Evolutionary conservation across 2,797 vertebrate species (phyloP), one percentile per base, ranked within the genome.

Genomic region (Schizopygopsis malacanthus): DNA sequence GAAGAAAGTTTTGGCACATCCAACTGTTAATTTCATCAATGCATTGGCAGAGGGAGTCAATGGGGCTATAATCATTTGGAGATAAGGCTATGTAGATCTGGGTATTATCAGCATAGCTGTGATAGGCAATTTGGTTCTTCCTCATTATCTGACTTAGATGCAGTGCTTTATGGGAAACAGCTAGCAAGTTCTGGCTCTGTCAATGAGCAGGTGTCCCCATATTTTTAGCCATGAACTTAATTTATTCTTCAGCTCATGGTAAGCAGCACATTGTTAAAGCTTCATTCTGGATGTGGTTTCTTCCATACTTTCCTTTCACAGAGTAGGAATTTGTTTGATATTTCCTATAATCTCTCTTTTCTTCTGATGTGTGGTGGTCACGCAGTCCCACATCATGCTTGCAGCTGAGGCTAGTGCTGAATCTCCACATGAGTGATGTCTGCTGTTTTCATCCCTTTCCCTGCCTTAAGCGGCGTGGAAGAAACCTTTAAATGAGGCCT

Each of bases 401-500:
- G 67, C 52, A 63, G 47, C 25, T 39, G 5, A 85, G 56, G 20
- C 71, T 56, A 25, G 56, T 59, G 28, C 69, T 61, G 59, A 80
- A 81, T 11, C 22, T 50, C 7, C 22, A 41, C n/a, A 52, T 84
- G 70, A 71, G 25, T 50, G 22, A 50, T 81, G 72, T 37, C 52
- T 78, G 43, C 22, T 41, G 56, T 78, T 78, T 82, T 71, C 52
- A 43, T 61, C 25, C 39, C 37, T 22, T 85, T 82, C 50, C 63
- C 71, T 50, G 63, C 82, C 71, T 76, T 65, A 61, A 83, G 82
- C 59, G 2, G 65, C 6, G 4, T 75, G 70, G 54, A 39, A 76
- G 67, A 63, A 61, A 50, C 39, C 59, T 83, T 76, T 77, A 80
- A 80, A 72, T 76, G 80, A 76, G 59, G 43, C 63, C 65, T 81